Conservation (phyloP, 2,888 invertebrate genomes). For the Phyto melanocephala region DNA sequence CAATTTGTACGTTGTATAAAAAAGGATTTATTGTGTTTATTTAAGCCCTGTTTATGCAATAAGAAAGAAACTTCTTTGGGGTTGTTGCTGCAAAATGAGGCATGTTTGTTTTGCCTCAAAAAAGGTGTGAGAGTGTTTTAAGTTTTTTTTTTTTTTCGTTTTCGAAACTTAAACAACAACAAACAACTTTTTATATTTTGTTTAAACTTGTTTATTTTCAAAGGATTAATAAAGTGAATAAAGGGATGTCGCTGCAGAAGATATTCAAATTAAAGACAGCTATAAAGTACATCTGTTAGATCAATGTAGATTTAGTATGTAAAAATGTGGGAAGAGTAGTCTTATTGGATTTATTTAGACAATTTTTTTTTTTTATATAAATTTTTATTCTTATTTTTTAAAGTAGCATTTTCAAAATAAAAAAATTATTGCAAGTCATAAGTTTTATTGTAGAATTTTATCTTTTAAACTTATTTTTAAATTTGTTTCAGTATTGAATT, state of each 20-base stretch:
- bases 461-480: no score
- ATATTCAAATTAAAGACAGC: background rate
- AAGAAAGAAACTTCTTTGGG: slow-evolving; percentile 18
- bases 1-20: background rate
- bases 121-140: slow-evolving; percentile 43
- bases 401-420: no score
- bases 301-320: background rate
- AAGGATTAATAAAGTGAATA: slow-evolving; percentile 41
- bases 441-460: no score
- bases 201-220: slow-evolving; percentile 43
- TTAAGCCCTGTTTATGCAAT: slow-evolving; percentile 43
- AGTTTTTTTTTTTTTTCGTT: no score
- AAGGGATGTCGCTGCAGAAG: slow-evolving; percentile 14
- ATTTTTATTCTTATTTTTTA: no score
- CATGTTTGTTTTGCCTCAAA: slow-evolving; percentile 34
- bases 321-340: background rate
- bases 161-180: background rate
- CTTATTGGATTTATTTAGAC: background rate
- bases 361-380: no score
- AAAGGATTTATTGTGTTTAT: slow-evolving; percentile 46
- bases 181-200: slow-evolving; percentile 26
- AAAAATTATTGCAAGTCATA: no score
- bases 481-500: no score
- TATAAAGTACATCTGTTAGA: background rate
- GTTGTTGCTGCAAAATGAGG: slow-evolving; percentile 16